Evolutionary conservation across 2,113 vertebrate genomes (phyloP), one percentile per base, ranked within the genome.

Genomic region (Dipodomys merriami): DNA sequence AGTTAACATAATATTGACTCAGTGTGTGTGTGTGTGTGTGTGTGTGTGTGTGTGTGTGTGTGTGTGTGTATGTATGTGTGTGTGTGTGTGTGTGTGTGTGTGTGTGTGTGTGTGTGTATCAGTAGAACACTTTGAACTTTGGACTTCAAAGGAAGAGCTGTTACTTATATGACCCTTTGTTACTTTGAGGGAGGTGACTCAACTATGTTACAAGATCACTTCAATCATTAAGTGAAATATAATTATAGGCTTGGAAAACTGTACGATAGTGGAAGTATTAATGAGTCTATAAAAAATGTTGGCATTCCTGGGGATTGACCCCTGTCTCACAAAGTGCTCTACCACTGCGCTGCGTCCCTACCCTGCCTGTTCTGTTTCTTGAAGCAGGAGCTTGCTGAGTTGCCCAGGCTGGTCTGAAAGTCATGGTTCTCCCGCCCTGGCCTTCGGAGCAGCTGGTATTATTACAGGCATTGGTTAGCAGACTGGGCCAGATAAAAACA

Each of bases 121-220:
- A 65, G 25, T 0, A 69, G 13, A 92, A 85, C 19, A 69, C 73
- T 39, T 39, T 39, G 92, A 91, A 82, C 68, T 91, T 53, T 30
- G 80, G 65, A 94, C 35, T 84, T 89, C 44, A 73, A 86, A 92
- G 27, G 64, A 85, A 27, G n/a, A 88, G 7, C 8, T 44, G 29
- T 80, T 82, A 78, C n/a, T 80, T 72, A 33, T 16, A 6, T 20
- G 68, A 87, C 68, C 53, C 95, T 88, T 49, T 65, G 33, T 88
- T 62, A 94, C 20, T 83, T 33, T n/a, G 35, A 90, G 81, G 68
- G 68, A 80, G 64, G 91, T 44, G 20, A 88, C 72, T 73, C 91
- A 84, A 90, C 29, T 71, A 82, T 35, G 20, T 72, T 87, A 80
- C 19, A 91, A 86, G 46, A 86, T 68, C 20, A 94, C 77, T 92